These are phyloP conservation scores for Spilarctia lutea DNA, from an alignment of 2,888 invertebrate genomes.

Conservation along the genomic window DNA sequence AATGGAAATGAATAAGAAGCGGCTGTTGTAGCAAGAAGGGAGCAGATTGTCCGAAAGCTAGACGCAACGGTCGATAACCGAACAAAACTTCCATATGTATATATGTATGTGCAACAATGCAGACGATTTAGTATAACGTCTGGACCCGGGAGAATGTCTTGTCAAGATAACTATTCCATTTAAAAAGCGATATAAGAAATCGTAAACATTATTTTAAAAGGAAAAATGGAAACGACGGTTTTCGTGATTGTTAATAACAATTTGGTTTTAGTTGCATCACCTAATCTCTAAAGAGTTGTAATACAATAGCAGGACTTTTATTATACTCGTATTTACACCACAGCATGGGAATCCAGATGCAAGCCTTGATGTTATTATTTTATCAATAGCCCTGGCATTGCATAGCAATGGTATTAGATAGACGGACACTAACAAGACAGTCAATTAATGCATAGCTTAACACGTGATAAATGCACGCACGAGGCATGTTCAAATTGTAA, in stretches of 20 bases:
- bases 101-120: conserved; percentile 64
- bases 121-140: conserved; percentile 62
- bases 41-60: conserved; percentile 54
- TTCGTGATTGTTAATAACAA: not conserved
- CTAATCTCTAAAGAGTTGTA: not conserved
- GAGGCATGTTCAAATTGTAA: conserved; percentile 38
- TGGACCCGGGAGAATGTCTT: conserved; percentile 44
- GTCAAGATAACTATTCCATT: conserved; percentile 33
- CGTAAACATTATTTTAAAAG: not conserved
- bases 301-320: conserved; percentile 21
- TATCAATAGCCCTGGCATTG: conserved; percentile 75
- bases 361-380: conserved; percentile 66
- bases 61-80: conserved; percentile 80
- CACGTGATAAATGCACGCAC: conserved; percentile 67
- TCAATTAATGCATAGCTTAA: conserved; percentile 51
- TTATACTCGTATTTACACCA: conserved; percentile 51
- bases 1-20: conserved; percentile 19
- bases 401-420: conserved; percentile 67
- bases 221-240: not conserved
- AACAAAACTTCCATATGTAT: conserved; percentile 62
- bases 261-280: not conserved
- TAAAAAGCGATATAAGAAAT: not conserved
- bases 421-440: conserved; percentile 58
- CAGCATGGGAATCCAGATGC: conserved; percentile 62
- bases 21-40: conserved; percentile 41